These are phyloP conservation scores for Drosophila paranaensis DNA, from an alignment of 2,888 invertebrate species.

Conservation along the genomic window DNA sequence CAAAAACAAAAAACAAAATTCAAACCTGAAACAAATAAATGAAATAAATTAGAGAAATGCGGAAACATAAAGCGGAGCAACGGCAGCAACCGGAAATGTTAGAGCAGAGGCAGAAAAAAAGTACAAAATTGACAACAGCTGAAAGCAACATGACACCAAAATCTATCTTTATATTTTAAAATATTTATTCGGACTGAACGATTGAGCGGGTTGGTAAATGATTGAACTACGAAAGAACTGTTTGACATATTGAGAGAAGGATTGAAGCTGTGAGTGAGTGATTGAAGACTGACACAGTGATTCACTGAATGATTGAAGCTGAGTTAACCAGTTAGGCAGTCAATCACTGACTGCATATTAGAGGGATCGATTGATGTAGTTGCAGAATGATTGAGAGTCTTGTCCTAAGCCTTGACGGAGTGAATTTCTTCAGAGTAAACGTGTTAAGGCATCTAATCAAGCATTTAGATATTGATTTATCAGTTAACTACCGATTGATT, in stretches of 20 bases:
- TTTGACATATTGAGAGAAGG: too few species aligned
- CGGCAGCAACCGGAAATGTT: constrained; percentile 63
- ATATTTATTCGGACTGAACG: neutral
- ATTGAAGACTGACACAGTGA: too few species aligned
- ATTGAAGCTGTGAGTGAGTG: too few species aligned
- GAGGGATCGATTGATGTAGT: neutral
- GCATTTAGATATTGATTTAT: neutral
- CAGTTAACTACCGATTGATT: neutral
- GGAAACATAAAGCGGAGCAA: constrained; percentile 36
- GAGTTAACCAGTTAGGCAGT: too few species aligned
- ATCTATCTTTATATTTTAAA: neutral
- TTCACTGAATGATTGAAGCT: too few species aligned
- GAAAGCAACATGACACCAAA: neutral
- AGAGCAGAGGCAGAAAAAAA: constrained; percentile 37
- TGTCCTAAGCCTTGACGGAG: too few species aligned
- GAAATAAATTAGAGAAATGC: constrained; percentile 81
- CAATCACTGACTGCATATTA: too few species aligned
- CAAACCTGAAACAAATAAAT: constrained; percentile 72
- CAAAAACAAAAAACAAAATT: neutral
- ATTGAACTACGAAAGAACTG: neutral
- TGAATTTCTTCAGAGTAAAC: too few species aligned
- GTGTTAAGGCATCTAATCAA: too few species aligned
- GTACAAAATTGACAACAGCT: neutral
- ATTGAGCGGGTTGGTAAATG: neutral
- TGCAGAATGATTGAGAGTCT: neutral